These are phyloP conservation scores for Agelaius phoeniceus DNA, from an alignment of 2,113 vertebrate species.

Conservation along the genomic window DNA sequence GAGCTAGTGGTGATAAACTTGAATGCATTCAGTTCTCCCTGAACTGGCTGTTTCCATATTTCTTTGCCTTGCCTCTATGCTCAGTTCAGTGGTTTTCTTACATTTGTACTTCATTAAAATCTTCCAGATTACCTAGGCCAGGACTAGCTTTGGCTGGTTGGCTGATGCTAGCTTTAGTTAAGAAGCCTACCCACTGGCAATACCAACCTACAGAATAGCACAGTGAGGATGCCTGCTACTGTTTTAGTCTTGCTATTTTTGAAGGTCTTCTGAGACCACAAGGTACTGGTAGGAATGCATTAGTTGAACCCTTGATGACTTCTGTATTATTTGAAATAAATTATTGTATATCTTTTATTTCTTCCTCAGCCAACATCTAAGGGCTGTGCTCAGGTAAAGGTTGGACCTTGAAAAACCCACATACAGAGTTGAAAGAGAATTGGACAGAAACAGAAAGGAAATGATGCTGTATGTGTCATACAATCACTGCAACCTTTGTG, in stretches of 20 bases:
- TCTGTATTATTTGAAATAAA: neutral
- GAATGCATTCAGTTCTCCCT: neutral
- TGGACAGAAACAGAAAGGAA: constrained; percentile 4
- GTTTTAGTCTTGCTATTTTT: neutral
- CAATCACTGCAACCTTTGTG: neutral
- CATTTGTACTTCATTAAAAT: neutral
- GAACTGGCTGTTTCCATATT: neutral
- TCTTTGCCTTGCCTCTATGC: neutral
- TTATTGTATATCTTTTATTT: neutral
- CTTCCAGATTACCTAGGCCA: neutral
- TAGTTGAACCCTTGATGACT: neutral
- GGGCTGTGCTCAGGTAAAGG: neutral
- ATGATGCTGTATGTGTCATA: neutral
- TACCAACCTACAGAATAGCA: neutral
- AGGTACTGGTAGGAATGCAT: neutral
- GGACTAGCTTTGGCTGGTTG: neutral
- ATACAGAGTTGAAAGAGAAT: neutral
- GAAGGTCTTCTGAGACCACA: neutral
- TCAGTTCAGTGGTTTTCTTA: neutral
- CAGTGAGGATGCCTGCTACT: neutral
- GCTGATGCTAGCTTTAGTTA: neutral
- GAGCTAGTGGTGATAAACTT: neutral
- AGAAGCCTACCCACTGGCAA: neutral
- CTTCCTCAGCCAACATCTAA: neutral
- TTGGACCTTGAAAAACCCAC: neutral